Percentiles rank a stretch among this genome's conserved stretches.
Conservation (phyloP, 1,140 invertebrate species). For the Apis dorsata region DNA sequence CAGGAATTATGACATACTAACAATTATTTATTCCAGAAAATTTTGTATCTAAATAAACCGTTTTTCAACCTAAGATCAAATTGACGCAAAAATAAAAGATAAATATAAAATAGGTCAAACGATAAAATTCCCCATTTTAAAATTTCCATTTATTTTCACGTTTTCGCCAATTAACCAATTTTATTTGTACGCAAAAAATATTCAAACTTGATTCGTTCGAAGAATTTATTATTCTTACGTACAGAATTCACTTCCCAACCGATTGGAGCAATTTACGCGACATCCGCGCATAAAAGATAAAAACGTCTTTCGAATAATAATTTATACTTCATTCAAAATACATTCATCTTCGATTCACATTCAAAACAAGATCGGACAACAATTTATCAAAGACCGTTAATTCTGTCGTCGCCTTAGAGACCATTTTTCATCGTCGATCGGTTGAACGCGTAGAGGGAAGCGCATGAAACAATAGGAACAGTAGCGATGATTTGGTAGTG, state of each 20-base stretch:
- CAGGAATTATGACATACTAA: background rate
- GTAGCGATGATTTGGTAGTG: background rate
- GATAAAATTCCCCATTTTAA: too few relatives aligned
- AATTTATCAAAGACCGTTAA: background rate
- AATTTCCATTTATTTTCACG: too few relatives aligned
- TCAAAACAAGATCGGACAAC: background rate
- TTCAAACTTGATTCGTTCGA: too few relatives aligned
- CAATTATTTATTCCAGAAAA: background rate
- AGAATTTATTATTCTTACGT: too few relatives aligned
- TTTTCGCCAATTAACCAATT: too few relatives aligned
- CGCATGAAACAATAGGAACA: slow-evolving; percentile 9
- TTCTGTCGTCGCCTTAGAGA: background rate
- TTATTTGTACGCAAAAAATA: too few relatives aligned
- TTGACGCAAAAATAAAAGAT: background rate
- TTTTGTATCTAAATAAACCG: background rate
- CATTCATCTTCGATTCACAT: background rate
- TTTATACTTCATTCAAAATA: background rate
- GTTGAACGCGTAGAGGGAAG: background rate
- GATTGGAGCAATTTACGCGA: accelerated
- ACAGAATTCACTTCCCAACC: background rate
- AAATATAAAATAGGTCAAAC: background rate
- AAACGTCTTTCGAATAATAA: background rate
- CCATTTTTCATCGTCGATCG: background rate
- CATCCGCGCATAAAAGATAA: background rate
- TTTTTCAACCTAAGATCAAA: too few relatives aligned